Evolutionary conservation across 2,797 vertebrate genomes (phyloP).

Genomic region (Silurus lanzhouensis): DNA sequence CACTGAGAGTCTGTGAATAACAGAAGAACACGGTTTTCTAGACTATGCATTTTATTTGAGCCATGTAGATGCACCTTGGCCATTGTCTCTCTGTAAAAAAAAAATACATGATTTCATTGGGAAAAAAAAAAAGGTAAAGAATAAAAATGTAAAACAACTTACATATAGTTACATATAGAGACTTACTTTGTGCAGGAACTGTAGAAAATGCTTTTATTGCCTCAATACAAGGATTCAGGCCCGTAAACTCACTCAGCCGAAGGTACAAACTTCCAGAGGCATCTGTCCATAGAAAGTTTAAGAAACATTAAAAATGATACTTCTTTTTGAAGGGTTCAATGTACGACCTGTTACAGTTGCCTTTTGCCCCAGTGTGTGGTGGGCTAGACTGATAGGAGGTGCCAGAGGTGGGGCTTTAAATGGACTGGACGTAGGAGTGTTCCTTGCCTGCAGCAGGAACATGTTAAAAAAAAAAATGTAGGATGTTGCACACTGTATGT

Average conservation of each 20-base stretch:
- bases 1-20: constrained; percentile 70
- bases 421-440: constrained; percentile 77
- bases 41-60: background rate
- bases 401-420: constrained; percentile 69
- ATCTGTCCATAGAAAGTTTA: constrained; percentile 13
- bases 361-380: constrained; percentile 18
- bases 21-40: constrained; percentile 14
- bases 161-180: background rate
- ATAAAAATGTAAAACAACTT: constrained; percentile 35
- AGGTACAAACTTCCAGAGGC: constrained; percentile 74
- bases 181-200: constrained; percentile 36
- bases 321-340: background rate
- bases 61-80: no score
- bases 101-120: no score
- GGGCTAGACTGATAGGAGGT: constrained; percentile 49
- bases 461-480: background rate
- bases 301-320: background rate
- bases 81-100: no score
- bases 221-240: constrained; percentile 80
- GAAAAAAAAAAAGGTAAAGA: background rate
- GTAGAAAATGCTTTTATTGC: constrained; percentile 66
- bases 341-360: constrained; percentile 12
- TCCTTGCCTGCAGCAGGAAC: constrained; percentile 71
- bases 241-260: constrained; percentile 85
- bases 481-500: background rate